These are phyloP conservation scores for Coelogynopora nodosa DNA, from an alignment of 2,888 invertebrate genomes.

Conservation along the genomic window DNA sequence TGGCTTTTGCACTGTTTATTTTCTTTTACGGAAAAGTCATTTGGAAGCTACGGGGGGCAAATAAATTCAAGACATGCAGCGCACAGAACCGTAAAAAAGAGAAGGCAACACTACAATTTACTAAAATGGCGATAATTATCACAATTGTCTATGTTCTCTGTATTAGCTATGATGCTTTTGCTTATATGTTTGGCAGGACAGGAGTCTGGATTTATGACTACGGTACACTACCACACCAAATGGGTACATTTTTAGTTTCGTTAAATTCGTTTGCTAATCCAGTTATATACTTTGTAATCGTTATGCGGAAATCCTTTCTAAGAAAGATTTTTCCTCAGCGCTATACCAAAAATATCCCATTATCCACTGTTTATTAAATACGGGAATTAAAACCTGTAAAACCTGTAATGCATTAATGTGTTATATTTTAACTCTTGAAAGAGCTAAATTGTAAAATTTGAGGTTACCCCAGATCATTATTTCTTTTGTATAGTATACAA, in stretches of 20 bases:
- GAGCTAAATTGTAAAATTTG: too few relatives aligned
- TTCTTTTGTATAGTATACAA: too few relatives aligned
- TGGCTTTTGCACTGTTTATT: conserved; percentile 12
- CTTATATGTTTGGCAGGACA: conserved; percentile 31
- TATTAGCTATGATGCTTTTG: conserved; percentile 43
- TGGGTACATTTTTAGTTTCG: conserved; percentile 33
- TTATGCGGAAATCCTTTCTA: conserved; percentile 22
- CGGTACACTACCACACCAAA: conserved; percentile 34
- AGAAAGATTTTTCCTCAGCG: not conserved
- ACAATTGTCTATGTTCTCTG: conserved; percentile 42
- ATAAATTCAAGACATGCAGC: not conserved
- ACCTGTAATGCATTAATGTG: too few relatives aligned
- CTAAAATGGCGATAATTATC: conserved; percentile 36
- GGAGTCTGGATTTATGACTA: conserved; percentile 33
- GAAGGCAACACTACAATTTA: conserved; percentile 36
- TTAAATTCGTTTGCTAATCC: conserved; percentile 42
- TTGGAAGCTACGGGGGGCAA: not conserved
- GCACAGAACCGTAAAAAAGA: not conserved
- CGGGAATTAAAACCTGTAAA: too few relatives aligned
- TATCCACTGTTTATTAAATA: too few relatives aligned
- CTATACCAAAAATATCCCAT: too few relatives aligned
- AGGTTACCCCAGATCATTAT: too few relatives aligned
- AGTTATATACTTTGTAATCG: conserved; percentile 33
- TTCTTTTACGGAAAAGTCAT: conserved; percentile 29
- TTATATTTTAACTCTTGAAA: too few relatives aligned